Evolutionary conservation across 2,113 vertebrate species (phyloP).

Genomic region (Mus pahari): DNA sequence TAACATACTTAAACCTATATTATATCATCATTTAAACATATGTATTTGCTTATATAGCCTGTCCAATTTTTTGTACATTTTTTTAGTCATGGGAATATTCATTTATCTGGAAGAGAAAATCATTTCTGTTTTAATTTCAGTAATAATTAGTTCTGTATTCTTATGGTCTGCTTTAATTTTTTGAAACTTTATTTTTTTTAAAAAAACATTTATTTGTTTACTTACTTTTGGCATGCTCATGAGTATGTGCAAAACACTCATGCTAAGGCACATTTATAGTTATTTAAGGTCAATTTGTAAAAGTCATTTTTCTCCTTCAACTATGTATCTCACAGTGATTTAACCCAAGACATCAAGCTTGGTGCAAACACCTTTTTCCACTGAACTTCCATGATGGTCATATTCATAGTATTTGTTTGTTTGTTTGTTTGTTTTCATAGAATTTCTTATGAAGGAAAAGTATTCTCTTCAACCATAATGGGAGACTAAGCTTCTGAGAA

Average conservation of each 20-base stretch:
- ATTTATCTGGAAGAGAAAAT: not conserved
- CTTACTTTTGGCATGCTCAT: not conserved
- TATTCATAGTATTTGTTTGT: not conserved
- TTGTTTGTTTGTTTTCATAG: too few species aligned
- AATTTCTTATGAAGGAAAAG: not conserved
- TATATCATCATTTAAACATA: not conserved
- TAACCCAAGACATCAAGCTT: not conserved
- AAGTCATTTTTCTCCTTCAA: not conserved
- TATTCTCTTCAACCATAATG: not conserved
- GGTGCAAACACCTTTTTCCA: not conserved
- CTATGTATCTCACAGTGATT: fast-evolving
- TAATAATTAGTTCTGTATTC: not conserved
- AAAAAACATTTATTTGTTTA: not conserved
- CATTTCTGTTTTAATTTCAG: not conserved
- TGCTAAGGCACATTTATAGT: not conserved
- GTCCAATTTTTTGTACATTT: not conserved
- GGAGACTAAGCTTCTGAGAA: not conserved
- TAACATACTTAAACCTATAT: not conserved
- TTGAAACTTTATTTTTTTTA: not conserved
- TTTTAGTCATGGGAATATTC: not conserved
- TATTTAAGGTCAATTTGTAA: not conserved
- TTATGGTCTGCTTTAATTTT: not conserved
- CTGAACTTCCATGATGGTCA: not conserved
- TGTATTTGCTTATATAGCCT: not conserved
- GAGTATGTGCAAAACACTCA: not conserved